Evolutionary conservation across 2,797 vertebrate genomes (phyloP).

Genomic region (Gallinago stenura): DNA sequence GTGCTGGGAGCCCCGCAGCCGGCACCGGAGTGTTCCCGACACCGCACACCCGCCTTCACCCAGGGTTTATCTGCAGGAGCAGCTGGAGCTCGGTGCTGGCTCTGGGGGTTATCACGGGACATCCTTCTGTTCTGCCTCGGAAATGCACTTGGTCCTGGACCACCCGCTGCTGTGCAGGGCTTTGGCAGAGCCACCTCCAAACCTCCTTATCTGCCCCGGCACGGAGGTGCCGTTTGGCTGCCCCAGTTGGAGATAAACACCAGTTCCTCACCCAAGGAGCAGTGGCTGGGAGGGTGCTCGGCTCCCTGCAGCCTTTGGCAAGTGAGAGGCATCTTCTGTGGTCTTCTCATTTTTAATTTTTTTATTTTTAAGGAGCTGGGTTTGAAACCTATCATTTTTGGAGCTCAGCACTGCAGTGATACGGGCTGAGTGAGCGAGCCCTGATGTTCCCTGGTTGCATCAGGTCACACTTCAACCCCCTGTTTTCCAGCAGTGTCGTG

Average conservation of each 20-base stretch:
- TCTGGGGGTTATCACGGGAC: not conserved
- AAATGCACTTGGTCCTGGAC: accelerated
- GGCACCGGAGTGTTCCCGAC: accelerated
- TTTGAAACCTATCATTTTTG: not conserved
- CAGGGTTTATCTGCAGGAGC: not conserved
- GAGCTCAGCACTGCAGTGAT: accelerated
- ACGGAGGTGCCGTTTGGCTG: accelerated
- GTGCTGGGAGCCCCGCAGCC: not conserved
- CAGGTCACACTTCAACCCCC: accelerated
- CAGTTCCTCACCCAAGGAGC: not conserved
- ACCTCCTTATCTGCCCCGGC: not conserved
- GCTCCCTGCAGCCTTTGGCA: not conserved
- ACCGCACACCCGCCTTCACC: accelerated
- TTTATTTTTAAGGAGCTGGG: not conserved
- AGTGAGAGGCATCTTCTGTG: not conserved
- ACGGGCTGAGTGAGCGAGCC: accelerated
- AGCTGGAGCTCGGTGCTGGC: not conserved
- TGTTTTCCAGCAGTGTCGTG: accelerated
- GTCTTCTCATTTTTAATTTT: accelerated
- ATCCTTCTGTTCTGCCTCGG: not conserved
- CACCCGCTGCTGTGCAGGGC: accelerated
- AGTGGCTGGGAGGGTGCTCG: accelerated
- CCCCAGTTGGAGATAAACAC: not conserved
- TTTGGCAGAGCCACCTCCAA: not conserved
- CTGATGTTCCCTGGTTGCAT: accelerated